These are phyloP conservation scores for Callinectes sapidus DNA, from an alignment of 2,888 invertebrate species.

Conservation along the genomic window DNA sequence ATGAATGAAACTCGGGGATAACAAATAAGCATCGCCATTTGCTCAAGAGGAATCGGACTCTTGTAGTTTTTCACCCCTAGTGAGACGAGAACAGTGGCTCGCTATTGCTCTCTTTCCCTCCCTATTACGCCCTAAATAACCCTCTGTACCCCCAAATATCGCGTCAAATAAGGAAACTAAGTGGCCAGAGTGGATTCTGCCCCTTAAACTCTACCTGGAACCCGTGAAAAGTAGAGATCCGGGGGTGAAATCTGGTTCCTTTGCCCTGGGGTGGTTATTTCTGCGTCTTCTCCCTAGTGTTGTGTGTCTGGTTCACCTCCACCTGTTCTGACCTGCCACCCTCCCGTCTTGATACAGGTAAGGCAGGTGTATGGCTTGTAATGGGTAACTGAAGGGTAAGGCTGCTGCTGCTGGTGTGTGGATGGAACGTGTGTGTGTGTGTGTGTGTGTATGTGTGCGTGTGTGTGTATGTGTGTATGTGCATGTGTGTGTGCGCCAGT, in stretches of 20 bases:
- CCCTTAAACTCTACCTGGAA: background rate
- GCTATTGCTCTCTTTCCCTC: background rate
- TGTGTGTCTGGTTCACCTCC: background rate
- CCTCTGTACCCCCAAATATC: background rate
- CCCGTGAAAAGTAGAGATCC: background rate
- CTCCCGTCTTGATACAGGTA: background rate
- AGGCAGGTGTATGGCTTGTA: background rate
- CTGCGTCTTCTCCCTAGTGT: background rate
- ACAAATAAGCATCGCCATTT: background rate
- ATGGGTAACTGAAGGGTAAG: background rate
- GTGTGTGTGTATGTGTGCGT: background rate
- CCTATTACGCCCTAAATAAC: background rate
- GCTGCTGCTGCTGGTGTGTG: background rate
- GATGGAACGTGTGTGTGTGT: background rate
- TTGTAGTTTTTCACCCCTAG: background rate
- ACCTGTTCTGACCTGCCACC: background rate
- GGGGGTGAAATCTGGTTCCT: background rate
- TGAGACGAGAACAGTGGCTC: background rate
- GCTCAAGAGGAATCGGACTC: background rate
- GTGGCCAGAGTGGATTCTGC: background rate
- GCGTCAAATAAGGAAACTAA: background rate
- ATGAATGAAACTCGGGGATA: background rate
- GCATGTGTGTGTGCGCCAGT: background rate
- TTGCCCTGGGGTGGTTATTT: background rate
- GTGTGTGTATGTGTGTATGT: background rate